phyloP scores from a whole-genome alignment of 2,113 vertebrate species.

The Puma concolor region DNA sequence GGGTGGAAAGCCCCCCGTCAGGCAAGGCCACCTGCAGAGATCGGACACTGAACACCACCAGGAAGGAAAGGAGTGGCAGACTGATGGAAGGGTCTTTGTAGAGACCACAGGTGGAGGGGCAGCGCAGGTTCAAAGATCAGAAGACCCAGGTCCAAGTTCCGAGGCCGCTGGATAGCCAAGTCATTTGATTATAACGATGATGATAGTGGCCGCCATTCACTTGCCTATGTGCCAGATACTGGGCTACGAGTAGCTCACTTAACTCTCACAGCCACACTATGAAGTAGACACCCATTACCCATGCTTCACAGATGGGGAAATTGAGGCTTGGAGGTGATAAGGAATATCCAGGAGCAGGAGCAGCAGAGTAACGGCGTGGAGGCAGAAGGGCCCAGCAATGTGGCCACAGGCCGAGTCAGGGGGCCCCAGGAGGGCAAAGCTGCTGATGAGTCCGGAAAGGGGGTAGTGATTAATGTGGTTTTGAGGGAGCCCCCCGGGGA shows the following conservation, averaged over 20 bases:
- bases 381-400: not conserved
- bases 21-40: not conserved
- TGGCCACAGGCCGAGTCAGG: not conserved
- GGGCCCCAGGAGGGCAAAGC: not conserved
- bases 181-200: not conserved
- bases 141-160: not conserved
- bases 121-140: not conserved
- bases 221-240: not conserved
- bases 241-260: too few species aligned
- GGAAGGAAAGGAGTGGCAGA: not conserved
- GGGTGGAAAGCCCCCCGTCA: not conserved
- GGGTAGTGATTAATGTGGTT: not conserved
- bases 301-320: not conserved
- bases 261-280: not conserved
- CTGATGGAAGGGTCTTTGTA: not conserved
- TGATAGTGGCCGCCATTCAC: fast-evolving
- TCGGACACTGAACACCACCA: not conserved
- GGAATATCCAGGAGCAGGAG: not conserved
- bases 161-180: not conserved
- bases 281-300: not conserved
- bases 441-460: not conserved
- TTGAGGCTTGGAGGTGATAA: not conserved
- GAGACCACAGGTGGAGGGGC: too few species aligned
- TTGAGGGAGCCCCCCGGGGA: not conserved
- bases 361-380: not conserved